Percentiles rank a stretch among this genome's conserved stretches.
phyloP scores from a whole-genome alignment of 2,797 vertebrate genomes.

The Sebastes kiyomatsui region DNA sequence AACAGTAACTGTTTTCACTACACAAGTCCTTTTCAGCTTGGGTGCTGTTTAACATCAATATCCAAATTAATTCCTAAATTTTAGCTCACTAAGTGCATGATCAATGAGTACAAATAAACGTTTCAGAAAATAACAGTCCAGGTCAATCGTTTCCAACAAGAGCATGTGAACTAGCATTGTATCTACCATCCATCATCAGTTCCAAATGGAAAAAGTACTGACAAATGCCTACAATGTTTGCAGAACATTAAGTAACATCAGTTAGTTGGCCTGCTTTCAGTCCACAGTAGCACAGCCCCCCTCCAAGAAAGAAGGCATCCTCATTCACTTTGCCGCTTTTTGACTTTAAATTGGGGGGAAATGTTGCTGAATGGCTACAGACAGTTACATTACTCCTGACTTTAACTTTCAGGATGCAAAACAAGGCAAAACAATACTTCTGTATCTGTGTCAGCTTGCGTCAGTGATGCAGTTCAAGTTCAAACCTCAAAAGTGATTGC shows the following conservation, averaged over 20 bases:
- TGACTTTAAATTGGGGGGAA: background rate
- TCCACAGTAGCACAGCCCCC: background rate
- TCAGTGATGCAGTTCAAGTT: background rate
- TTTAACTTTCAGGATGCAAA: background rate
- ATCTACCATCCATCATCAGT: background rate
- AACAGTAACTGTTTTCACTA: background rate
- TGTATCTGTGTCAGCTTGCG: background rate
- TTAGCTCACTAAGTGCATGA: background rate
- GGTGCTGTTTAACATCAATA: no score
- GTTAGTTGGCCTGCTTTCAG: background rate
- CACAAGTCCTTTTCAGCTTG: background rate
- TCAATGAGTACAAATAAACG: fast-evolving
- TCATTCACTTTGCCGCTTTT: background rate
- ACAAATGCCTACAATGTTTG: background rate
- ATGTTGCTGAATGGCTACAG: background rate
- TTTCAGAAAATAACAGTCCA: background rate
- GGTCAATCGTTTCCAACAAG: background rate
- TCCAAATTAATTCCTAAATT: background rate
- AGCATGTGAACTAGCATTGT: background rate
- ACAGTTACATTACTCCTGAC: background rate
- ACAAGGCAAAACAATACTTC: background rate
- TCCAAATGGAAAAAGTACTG: background rate
- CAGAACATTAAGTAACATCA: background rate
- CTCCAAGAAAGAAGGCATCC: background rate
- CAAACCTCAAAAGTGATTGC: no score